A percentile compares a stretch with the other conserved stretches of the same genome.
phyloP scores from a whole-genome alignment of 2,113 vertebrate genomes.

The Callorhinus ursinus region DNA sequence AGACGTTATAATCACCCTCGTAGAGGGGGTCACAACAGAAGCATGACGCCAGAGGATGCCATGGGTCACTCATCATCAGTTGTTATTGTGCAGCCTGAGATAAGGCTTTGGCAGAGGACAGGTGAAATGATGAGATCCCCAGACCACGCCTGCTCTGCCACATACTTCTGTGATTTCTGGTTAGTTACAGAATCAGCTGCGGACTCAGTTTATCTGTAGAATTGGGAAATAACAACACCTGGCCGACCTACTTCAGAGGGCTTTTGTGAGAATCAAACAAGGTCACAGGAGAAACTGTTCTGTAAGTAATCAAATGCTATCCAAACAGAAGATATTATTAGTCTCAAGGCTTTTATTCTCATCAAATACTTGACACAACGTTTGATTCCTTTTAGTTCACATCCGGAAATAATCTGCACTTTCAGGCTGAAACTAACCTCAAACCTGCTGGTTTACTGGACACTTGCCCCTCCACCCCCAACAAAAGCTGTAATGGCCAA shows the following conservation, averaged over 20 bases:
- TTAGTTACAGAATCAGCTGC: background rate
- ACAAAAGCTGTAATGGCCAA: background rate
- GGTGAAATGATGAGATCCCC: background rate
- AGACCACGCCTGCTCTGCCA: background rate
- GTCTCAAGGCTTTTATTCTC: slow-evolving; percentile 36
- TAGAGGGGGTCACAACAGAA: background rate
- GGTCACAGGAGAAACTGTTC: background rate
- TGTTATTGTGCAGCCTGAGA: background rate
- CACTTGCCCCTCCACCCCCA: background rate
- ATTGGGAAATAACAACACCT: background rate
- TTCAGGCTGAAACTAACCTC: background rate
- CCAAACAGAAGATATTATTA: background rate
- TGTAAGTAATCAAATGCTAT: slow-evolving; percentile 4
- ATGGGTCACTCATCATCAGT: background rate
- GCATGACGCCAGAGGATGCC: background rate
- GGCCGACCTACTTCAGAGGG: background rate
- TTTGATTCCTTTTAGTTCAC: slow-evolving; percentile 1
- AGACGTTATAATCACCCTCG: background rate
- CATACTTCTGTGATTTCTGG: background rate
- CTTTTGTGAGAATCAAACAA: slow-evolving; percentile 14
- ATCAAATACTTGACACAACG: background rate
- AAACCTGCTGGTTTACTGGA: background rate
- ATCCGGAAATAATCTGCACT: slow-evolving; percentile 30
- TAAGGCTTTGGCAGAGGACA: background rate
- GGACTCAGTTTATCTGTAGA: background rate